These are phyloP conservation scores for Nomia melanderi DNA, from an alignment of 1,140 invertebrate genomes.

Conservation along the genomic window DNA sequence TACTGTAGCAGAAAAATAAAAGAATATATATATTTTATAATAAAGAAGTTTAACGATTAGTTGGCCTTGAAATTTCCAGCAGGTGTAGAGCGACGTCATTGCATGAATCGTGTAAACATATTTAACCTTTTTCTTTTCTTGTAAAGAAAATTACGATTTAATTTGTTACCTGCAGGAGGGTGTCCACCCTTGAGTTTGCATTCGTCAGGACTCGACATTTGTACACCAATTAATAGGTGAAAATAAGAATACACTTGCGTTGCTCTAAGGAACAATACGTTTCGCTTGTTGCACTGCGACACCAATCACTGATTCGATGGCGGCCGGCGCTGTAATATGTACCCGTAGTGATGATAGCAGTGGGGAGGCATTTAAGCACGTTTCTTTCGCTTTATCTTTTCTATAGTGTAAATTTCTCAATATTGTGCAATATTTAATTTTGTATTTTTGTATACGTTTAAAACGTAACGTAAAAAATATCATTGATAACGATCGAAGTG, in stretches of 20 bases:
- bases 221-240: background rate
- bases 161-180: slow-evolving; percentile 88
- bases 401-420: background rate
- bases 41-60: background rate
- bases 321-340: slow-evolving; percentile 19
- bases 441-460: background rate
- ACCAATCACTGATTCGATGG: slow-evolving; percentile 18
- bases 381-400: background rate
- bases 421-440: background rate
- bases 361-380: background rate
- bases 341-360: background rate
- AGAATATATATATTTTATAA: slow-evolving; percentile 6
- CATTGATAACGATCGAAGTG: background rate
- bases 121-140: slow-evolving; percentile 30
- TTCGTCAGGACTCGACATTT: slow-evolving; percentile 83
- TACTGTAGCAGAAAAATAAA: slow-evolving; percentile 82
- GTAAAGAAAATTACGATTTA: slow-evolving; percentile 12
- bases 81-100: slow-evolving; percentile 41
- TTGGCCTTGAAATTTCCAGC: slow-evolving; percentile 58
- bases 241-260: background rate
- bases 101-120: slow-evolving; percentile 21
- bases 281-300: slow-evolving; percentile 16
- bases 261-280: slow-evolving; percentile 21
- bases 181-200: slow-evolving; percentile 89
- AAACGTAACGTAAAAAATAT: background rate